Evolutionary conservation across 1,140 invertebrate genomes (phyloP).

Genomic region (Leguminivora glycinivorella): DNA sequence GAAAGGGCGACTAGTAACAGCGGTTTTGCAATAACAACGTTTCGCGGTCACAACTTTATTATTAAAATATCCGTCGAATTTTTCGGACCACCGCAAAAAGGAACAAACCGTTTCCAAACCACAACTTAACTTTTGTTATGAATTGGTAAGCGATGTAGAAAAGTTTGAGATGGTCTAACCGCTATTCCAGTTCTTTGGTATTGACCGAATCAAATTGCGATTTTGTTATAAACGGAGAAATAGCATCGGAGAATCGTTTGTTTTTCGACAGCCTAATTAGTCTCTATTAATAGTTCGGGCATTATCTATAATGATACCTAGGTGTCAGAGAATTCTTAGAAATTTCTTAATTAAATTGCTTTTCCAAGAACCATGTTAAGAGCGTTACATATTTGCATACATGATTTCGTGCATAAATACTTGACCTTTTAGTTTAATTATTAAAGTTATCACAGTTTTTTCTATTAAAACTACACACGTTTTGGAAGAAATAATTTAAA

Average conservation of each 20-base stretch:
- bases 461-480: too few species aligned
- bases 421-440: too few species aligned
- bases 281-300: background rate
- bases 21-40: slow-evolving; percentile 16
- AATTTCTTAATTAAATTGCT: too few species aligned
- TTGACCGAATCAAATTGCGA: slow-evolving; percentile 5
- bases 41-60: slow-evolving; percentile 21
- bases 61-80: slow-evolving; percentile 26
- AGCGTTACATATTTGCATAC: too few species aligned
- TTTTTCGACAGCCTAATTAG: background rate
- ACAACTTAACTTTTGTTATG: slow-evolving; percentile 26
- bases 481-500: too few species aligned
- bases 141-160: slow-evolving; percentile 24
- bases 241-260: too few species aligned
- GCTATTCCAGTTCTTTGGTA: slow-evolving; percentile 19
- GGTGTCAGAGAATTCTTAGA: too few species aligned
- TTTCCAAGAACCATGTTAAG: too few species aligned
- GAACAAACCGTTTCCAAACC: slow-evolving; percentile 19
- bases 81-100: slow-evolving; percentile 26
- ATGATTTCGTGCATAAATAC: too few species aligned
- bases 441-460: too few species aligned
- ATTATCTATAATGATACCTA: too few species aligned
- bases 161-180: slow-evolving; percentile 6
- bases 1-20: background rate
- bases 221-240: background rate